Base-by-base conservation (phyloP, 64 coral and sea anemone genomes). In the Porites lutea region DNA sequence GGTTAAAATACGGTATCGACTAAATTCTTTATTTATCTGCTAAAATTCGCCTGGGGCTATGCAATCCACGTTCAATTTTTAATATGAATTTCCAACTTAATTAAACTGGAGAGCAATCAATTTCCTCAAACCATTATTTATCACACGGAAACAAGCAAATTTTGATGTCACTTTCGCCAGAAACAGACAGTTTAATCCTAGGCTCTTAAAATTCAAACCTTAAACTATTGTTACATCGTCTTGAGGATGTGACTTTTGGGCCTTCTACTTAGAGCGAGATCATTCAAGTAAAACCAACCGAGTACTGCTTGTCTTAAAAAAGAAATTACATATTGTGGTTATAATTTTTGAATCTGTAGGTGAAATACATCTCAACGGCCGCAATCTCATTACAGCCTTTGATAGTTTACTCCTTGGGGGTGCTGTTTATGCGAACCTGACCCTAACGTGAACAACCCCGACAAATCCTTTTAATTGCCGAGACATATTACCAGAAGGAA, bases 1-100 rank as follows among this genome's bases (percentile, higher is more conserved):
- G 8, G n/a, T 59, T 79, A 14, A 79, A 52, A 77, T 6, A 6
- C 15, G 15, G 8, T 13, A 6, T 57, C 5, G 57, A 81, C 58
- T 62, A 81, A 81, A 81, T 61, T 63, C 27, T 37, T 37, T 45
- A 62, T 7, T 44, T 37, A 81, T 81, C 23, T 81, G 27, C 13
- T 60, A 16, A 12, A 62, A 46, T 13, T 14, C 43, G 20, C 55
- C 52, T 81, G 52, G 13, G 78, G 58, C 58, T 46, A 63, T 3
- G 46, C 5, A 43, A 21, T 48, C n/a, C 16, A 19, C 12, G 48
- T n/a, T 69, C 9, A 68, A 1, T 19, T 18, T 47, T 48, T 8
- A 69, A 67, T 68, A 67, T 22, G 14, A 47, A 84, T 69, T 48
- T 5, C 3, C 47, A 1, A 84, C 47, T 76, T 76, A 67, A 84